phyloP scores from a whole-genome alignment of 2,888 invertebrate species.

The Ennomos quercinarius region DNA sequence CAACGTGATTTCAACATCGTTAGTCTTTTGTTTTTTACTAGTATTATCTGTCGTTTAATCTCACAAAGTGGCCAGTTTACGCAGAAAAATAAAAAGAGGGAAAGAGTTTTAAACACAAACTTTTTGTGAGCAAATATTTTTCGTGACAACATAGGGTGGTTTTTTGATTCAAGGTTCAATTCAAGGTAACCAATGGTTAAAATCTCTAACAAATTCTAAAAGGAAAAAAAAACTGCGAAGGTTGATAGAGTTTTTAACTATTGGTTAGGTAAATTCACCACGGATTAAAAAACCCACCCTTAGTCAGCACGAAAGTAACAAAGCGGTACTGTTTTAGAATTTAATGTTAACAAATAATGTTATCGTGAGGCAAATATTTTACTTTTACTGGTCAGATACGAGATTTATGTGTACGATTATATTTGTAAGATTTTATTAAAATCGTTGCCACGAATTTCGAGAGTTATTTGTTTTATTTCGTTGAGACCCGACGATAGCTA shows the following conservation, averaged over 20 bases:
- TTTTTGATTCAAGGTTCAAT: too few relatives aligned
- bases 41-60: too few relatives aligned
- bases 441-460: neutral
- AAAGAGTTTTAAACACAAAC: neutral
- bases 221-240: too few relatives aligned
- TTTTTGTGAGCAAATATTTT: neutral
- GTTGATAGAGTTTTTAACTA: too few relatives aligned
- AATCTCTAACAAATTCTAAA: too few relatives aligned
- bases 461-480: neutral
- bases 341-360: neutral
- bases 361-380: neutral
- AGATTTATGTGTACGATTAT: neutral
- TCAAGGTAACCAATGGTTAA: too few relatives aligned
- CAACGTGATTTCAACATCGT: too few relatives aligned
- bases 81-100: constrained; percentile 4
- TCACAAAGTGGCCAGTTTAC: too few relatives aligned
- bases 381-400: neutral
- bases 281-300: too few relatives aligned
- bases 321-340: constrained; percentile 2
- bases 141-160: neutral
- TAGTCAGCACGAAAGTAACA: constrained; percentile 5
- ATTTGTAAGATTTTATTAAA: neutral
- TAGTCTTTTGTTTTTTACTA: too few relatives aligned
- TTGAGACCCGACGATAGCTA: too few relatives aligned
- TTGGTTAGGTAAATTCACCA: too few relatives aligned